Conservation (phyloP, 2,797 vertebrate species). For the Argya squamiceps region DNA sequence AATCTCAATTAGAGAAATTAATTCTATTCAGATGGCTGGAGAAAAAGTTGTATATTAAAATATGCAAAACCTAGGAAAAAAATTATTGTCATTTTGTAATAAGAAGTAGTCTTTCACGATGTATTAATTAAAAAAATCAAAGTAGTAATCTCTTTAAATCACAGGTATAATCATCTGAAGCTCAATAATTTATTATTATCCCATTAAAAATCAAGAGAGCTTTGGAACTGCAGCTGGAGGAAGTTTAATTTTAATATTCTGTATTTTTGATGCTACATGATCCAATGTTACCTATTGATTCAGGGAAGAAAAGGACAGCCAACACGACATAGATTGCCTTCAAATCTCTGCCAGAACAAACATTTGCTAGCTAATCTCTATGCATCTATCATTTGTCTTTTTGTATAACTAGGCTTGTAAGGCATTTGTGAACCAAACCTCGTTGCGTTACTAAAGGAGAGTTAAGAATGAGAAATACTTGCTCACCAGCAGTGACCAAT, state of each 20-base stretch:
- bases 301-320: neutral
- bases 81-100: neutral
- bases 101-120: neutral
- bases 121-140: neutral
- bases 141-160: neutral
- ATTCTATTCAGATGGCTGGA: neutral
- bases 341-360: neutral
- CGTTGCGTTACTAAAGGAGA: neutral
- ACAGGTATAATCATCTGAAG: neutral
- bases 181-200: neutral
- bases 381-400: neutral
- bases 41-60: neutral
- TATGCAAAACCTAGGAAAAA: neutral
- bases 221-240: neutral
- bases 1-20: neutral
- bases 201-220: neutral
- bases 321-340: neutral
- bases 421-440: neutral
- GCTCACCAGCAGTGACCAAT: constrained; percentile 60
- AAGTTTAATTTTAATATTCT: neutral
- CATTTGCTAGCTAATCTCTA: neutral
- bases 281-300: neutral
- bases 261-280: neutral
- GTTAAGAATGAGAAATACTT: constrained; percentile 43
- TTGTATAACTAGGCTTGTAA: neutral